A percentile compares a stretch with the other conserved stretches of the same genome.
phyloP scores from a whole-genome alignment of 2,888 invertebrate species.

The Eupithecia abbreviata region DNA sequence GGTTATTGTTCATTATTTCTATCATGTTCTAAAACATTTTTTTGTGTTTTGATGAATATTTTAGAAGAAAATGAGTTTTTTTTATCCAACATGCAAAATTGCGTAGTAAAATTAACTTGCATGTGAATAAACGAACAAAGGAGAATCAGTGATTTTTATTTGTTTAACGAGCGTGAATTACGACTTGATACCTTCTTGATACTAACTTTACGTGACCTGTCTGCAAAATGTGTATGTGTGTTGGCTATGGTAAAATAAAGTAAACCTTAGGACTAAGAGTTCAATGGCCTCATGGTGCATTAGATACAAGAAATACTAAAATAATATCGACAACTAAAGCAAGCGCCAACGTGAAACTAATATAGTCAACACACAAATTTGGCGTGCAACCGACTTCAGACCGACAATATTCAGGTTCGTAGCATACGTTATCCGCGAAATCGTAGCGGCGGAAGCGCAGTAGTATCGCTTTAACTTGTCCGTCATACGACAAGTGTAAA shows the following conservation, averaged over 20 bases:
- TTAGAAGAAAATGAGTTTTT: not conserved
- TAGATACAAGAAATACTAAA: not conserved
- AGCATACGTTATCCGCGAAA: no score
- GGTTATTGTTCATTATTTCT: slow-evolving; percentile 4
- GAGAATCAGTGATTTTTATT: not conserved
- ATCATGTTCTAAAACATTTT: not conserved
- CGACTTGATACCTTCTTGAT: not conserved
- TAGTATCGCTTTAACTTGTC: no score
- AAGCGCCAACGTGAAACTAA: not conserved
- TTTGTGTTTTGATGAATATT: not conserved
- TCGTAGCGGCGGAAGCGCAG: no score
- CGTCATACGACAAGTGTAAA: no score
- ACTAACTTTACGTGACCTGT: not conserved
- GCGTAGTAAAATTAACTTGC: not conserved
- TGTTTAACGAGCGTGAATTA: slow-evolving; percentile 3
- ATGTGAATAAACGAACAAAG: not conserved
- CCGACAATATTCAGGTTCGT: no score
- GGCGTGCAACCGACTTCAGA: not conserved
- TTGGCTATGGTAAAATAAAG: not conserved
- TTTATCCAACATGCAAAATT: not conserved
- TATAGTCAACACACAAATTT: not conserved
- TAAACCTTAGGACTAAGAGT: not conserved
- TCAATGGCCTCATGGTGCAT: not conserved
- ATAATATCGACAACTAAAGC: not conserved
- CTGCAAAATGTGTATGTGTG: not conserved